These are phyloP conservation scores for Bombyx huttoni DNA, from an alignment of 2,888 invertebrate genomes.

Conservation along the genomic window DNA sequence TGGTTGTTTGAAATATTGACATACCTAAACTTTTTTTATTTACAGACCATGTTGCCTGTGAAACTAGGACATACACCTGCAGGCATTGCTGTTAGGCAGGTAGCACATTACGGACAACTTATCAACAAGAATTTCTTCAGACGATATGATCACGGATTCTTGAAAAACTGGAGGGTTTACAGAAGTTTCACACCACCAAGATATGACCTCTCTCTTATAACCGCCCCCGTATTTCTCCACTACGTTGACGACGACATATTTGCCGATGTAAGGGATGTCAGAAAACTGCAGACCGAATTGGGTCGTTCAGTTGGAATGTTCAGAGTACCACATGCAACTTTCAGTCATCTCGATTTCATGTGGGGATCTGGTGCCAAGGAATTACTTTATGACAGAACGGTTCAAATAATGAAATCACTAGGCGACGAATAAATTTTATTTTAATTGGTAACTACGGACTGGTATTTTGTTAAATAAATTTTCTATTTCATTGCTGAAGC, in stretches of 20 bases:
- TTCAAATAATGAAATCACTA: constrained; percentile 51
- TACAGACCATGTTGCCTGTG: constrained; percentile 76
- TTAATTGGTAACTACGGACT: neutral
- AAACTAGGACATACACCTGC: constrained; percentile 77
- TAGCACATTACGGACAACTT: constrained; percentile 79
- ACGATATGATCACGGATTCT: constrained; percentile 62
- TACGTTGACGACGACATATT: constrained; percentile 75
- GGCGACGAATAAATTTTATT: constrained; percentile 10
- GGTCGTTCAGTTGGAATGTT: constrained; percentile 63
- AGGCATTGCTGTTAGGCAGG: constrained; percentile 76
- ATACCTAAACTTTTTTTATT: neutral
- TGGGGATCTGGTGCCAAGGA: constrained; percentile 73
- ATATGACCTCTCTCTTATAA: constrained; percentile 66
- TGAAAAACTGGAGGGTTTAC: constrained; percentile 64
- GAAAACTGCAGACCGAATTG: constrained; percentile 49
- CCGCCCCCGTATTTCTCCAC: constrained; percentile 72
- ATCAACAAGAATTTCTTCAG: constrained; percentile 58
- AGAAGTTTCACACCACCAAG: constrained; percentile 61
- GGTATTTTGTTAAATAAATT: neutral
- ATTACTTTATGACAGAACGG: constrained; percentile 67
- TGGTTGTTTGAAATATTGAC: too few species aligned
- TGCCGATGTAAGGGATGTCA: constrained; percentile 60
- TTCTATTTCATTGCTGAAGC: too few species aligned
- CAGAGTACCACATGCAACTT: constrained; percentile 65
- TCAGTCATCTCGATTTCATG: constrained; percentile 79